Base-by-base conservation (phyloP, 1,140 invertebrate genomes). In the Ceratina japonica region DNA sequence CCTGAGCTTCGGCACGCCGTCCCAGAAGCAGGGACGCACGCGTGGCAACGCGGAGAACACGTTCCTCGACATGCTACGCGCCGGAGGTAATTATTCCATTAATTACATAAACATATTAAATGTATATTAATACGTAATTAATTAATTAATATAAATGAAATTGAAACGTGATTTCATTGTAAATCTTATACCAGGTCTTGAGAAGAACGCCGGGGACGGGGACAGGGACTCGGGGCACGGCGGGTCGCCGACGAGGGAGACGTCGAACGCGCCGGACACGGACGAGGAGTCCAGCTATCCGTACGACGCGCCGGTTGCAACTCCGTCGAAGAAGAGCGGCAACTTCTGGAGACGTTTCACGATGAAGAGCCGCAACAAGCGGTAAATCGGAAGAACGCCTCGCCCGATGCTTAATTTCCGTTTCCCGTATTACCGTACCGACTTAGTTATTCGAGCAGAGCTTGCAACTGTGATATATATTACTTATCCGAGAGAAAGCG, bases 271-370 rank as follows among this genome's bases (percentile, higher is more conserved):
- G 4, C 89, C 92, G 44, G 89, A 91, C 65, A 90, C 88, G n/a
- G 91, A 93, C 63, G 89, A 93, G 24, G 91, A 92, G 72, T 90
- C 89, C 27, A 89, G 89, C 54, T 91, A 92, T 63, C 86, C 90
- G 16, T 93, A 93, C 61, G 92, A 93, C 63, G 89, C 91, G n/a
- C 85, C 91, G 2, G 82, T 82, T 51, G 68, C 88, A 56, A 86
- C 90, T 22, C 89, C 89, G n/a, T 84, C 91, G 13, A 92, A 92
- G 74, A 95, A 95, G 90, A 94, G 95, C 88, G 93, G 94, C 31
- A 95, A 95, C 88, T 95, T 96, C 92, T 96, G 95, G 95, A 94
- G 95, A 87, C 93, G 95, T 88, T 94, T 96, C 82, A 95, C 95
- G 69, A 95, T 95, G 92, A 95, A 95, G 85, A 95, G 93, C 83